These are phyloP conservation scores for Scaptomyza pallida DNA, from an alignment of 1,140 invertebrate genomes.

Conservation along the genomic window DNA sequence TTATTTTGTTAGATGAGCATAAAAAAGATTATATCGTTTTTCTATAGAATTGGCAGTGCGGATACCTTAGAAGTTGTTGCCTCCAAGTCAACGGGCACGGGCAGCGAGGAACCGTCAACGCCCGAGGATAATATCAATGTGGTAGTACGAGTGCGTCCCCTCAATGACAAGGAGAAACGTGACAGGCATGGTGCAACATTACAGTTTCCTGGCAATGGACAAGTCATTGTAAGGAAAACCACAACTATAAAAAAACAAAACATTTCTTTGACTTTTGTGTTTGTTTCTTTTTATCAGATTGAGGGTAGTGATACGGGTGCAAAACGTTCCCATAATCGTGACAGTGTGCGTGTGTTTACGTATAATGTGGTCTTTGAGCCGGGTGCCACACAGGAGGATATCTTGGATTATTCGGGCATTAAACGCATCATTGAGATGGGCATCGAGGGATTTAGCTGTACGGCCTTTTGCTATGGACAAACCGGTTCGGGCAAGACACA, in stretches of 20 bases:
- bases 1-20: too few species aligned
- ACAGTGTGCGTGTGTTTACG: constrained; percentile 91
- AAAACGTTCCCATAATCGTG: constrained; percentile 75
- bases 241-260: constrained; percentile 30
- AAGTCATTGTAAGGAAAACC: constrained; percentile 90
- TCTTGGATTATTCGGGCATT: constrained; percentile 92
- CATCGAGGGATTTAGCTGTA: constrained; percentile 96
- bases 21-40: too few species aligned
- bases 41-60: constrained; percentile 75
- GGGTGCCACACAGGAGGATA: constrained; percentile 91
- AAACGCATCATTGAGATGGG: constrained; percentile 96
- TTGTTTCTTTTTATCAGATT: constrained; percentile 65
- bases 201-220: constrained; percentile 91
- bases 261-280: too few species aligned
- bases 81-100: constrained; percentile 76
- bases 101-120: constrained; percentile 80
- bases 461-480: constrained; percentile 97
- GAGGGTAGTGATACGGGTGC: constrained; percentile 83
- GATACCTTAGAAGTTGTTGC: constrained; percentile 81
- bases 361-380: constrained; percentile 96
- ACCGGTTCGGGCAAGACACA: constrained; percentile 98
- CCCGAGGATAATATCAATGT: constrained; percentile 92
- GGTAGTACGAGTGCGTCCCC: constrained; percentile 90
- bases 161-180: constrained; percentile 88
- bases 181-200: constrained; percentile 86